phyloP scores from a whole-genome alignment of 2,797 vertebrate species.

The Ammospiza maritima region DNA sequence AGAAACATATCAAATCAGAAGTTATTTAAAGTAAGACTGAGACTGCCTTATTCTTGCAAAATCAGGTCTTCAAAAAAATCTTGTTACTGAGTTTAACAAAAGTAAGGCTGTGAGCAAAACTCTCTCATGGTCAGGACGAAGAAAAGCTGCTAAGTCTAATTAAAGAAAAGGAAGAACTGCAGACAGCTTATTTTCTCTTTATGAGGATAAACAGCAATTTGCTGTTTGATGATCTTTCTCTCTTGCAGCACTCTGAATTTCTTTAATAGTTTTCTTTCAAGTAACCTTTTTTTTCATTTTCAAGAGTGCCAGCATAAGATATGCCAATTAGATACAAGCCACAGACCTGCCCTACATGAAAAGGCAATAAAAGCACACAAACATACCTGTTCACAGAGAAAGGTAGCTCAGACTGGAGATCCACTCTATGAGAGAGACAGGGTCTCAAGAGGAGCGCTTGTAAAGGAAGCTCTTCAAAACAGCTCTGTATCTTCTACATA shows the following conservation, averaged over 20 bases:
- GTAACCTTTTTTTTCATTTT: neutral
- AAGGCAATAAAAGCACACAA: neutral
- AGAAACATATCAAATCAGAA: neutral
- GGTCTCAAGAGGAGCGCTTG: conserved; percentile 15
- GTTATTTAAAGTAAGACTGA: neutral
- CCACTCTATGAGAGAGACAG: neutral
- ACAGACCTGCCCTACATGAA: neutral
- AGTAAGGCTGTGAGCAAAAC: neutral
- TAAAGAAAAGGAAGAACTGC: neutral
- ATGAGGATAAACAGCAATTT: neutral
- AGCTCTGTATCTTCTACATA: neutral
- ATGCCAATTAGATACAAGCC: neutral
- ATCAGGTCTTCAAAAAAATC: neutral
- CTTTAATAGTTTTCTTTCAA: neutral
- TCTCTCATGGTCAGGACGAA: neutral
- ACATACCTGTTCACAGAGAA: conserved; percentile 36
- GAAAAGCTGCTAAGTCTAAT: neutral
- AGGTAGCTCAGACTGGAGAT: neutral
- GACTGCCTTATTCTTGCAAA: neutral
- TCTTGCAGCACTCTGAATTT: neutral
- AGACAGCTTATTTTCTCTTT: neutral
- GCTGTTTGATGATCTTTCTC: neutral
- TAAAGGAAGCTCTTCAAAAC: conserved; percentile 22
- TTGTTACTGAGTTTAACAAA: neutral
- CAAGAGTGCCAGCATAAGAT: neutral